Evolutionary conservation across 1,140 invertebrate genomes (phyloP), one percentile per base, ranked within the genome.

Genomic region (Thaumetopoea pityocampa): DNA sequence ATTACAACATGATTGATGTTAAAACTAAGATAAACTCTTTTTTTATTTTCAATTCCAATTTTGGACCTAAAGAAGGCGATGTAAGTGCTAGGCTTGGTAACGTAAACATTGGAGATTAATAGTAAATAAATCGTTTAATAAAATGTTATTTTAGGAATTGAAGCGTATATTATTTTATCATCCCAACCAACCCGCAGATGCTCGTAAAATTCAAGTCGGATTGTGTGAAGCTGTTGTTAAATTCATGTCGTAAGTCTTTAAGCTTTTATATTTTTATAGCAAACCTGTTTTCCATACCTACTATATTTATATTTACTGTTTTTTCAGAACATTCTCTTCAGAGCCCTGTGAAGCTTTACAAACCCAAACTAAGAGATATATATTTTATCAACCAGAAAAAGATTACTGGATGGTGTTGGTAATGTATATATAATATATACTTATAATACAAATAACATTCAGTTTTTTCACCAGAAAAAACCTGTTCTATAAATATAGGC

Each of bases 401-500:
- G 88, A 92, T 60, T 96, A 92, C 72, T 98, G 96, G 95, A 92
- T 98, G 85, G 91, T 96, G 34, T 89, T 98, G 93, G 96, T 97
- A 89, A 87, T n/a, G 65, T 43, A 30, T 34, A 5, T 34, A 18
- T 27, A 10, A 19, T 37, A n/a, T n/a, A n/a, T n/a, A n/a, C n/a
- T n/a, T n/a, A n/a, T n/a, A n/a, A n/a, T n/a, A n/a, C n/a, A n/a
- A n/a, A n/a, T n/a, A n/a, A n/a, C n/a, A n/a, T n/a, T n/a, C n/a
- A n/a, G n/a, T n/a, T n/a, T n/a, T 18, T 37, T 30, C 9, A 29
- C 4, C 4, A 19, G 18, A 19, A 19, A 7, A 19, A 19, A n/a
- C n/a, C n/a, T n/a, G n/a, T n/a, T n/a, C n/a, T n/a, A n/a, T n/a
- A n/a, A n/a, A n/a, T n/a, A n/a, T n/a, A n/a, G n/a, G n/a, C n/a